Conservation (phyloP, 2,888 invertebrate genomes). For the Drosophila ezoana region DNA sequence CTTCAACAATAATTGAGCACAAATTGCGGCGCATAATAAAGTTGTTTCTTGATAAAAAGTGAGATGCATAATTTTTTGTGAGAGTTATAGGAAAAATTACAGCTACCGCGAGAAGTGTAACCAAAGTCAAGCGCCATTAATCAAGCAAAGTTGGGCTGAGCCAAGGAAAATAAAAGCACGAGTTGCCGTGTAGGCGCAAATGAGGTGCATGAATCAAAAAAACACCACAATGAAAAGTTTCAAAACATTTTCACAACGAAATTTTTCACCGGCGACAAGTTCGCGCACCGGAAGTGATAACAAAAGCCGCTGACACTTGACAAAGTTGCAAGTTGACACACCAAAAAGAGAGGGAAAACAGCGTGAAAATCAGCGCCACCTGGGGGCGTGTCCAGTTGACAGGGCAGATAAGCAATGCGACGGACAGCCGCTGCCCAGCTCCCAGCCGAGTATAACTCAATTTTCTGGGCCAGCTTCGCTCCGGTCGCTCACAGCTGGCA, state of each 20-base stretch:
- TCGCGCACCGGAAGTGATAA: conserved; percentile 76
- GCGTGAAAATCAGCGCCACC: conserved; percentile 47
- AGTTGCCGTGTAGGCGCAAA: conserved; percentile 64
- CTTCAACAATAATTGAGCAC: conserved; percentile 66
- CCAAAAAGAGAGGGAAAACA: conserved; percentile 1
- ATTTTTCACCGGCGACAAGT: conserved; percentile 49
- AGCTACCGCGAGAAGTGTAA: conserved; percentile 15
- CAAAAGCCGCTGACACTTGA: conserved; percentile 82
- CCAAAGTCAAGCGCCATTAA: conserved; percentile 66
- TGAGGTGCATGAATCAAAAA: conserved; percentile 72
- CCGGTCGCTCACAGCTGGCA: conserved; percentile 42
- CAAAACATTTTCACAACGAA: conserved; percentile 62
- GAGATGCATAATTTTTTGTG: conserved; percentile 32
- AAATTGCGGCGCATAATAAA: conserved; percentile 64
- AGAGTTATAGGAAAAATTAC: conserved; percentile 1
- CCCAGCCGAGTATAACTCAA: conserved; percentile 45
- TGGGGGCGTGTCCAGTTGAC: conserved; percentile 65
- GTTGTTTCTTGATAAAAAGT: conserved; percentile 46
- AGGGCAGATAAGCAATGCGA: conserved; percentile 54
- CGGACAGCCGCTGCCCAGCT: conserved; percentile 39
- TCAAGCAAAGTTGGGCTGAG: conserved; percentile 60
- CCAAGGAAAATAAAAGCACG: conserved; percentile 16
- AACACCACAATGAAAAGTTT: conserved; percentile 64
- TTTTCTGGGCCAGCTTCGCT: conserved; percentile 1
- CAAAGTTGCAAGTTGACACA: conserved; percentile 67